Evolutionary conservation across 2,888 invertebrate genomes (phyloP).

Genomic region (Tigriopus californicus): DNA sequence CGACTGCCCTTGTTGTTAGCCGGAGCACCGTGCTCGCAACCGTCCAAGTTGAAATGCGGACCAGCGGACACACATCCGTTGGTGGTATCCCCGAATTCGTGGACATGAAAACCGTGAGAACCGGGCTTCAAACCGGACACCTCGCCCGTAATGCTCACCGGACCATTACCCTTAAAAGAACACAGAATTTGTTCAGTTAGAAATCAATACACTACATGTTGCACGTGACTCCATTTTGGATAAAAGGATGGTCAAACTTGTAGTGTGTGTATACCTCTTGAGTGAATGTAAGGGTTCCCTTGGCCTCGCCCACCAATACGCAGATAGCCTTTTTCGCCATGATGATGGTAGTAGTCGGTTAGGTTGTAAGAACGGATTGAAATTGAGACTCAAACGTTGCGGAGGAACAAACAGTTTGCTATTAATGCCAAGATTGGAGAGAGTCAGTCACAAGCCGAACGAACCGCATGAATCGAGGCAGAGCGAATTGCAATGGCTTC

Average conservation of each 20-base stretch:
- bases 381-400: too few species aligned
- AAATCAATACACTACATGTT: not conserved
- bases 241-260: not conserved
- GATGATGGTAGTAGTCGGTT: conserved; percentile 18
- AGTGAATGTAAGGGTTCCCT: conserved; percentile 58
- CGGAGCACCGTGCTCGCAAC: conserved; percentile 66
- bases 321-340: conserved; percentile 56
- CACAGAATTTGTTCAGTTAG: not conserved
- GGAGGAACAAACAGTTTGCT: too few species aligned
- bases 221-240: not conserved
- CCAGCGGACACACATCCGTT: conserved; percentile 89
- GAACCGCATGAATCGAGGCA: too few species aligned
- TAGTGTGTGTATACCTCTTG: conserved; percentile 40
- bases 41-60: conserved; percentile 71
- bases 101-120: conserved; percentile 74
- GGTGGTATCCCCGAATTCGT: conserved; percentile 88
- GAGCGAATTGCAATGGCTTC: too few species aligned
- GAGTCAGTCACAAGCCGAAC: too few species aligned
- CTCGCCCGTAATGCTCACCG: conserved; percentile 47
- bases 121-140: conserved; percentile 58
- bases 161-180: conserved; percentile 19
- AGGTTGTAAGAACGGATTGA: too few species aligned
- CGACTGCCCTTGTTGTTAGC: conserved; percentile 37
- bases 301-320: conserved; percentile 57
- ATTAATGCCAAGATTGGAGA: too few species aligned